Percentiles rank a stretch among this genome's conserved stretches.
phyloP scores from a whole-genome alignment of 2,113 vertebrate species.

The Sterrhoptilus dennistouni region DNA sequence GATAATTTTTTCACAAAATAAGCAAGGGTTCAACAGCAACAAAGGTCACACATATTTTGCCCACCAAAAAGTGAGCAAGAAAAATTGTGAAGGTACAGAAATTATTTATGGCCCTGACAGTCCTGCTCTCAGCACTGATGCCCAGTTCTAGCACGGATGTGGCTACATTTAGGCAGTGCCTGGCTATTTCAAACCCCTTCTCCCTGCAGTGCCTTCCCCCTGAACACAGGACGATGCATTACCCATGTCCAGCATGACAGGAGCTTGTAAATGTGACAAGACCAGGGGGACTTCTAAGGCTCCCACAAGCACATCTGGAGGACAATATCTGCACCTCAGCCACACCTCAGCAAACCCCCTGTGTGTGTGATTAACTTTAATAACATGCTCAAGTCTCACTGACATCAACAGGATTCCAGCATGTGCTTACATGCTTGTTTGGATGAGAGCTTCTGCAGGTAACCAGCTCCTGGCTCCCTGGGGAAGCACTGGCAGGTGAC shows the following conservation, averaged over 20 bases:
- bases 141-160: neutral
- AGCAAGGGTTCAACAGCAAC: rapidly evolving
- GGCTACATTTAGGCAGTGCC: neutral
- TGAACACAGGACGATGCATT: neutral
- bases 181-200: neutral
- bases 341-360: neutral
- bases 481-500: neutral
- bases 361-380: neutral
- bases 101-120: neutral
- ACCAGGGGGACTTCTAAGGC: neutral
- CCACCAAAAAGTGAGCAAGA: neutral
- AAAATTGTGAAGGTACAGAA: neutral
- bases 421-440: neutral
- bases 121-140: neutral
- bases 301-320: neutral
- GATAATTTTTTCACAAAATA: neutral
- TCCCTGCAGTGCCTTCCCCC: neutral
- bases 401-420: neutral
- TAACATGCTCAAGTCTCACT: neutral
- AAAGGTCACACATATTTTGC: neutral
- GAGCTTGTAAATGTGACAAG: conserved; percentile 33
- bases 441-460: neutral
- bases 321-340: neutral
- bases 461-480: neutral
- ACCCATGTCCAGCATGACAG: neutral